Conservation (phyloP, 2,113 vertebrate genomes). For the Syrrhaptes paradoxus region DNA sequence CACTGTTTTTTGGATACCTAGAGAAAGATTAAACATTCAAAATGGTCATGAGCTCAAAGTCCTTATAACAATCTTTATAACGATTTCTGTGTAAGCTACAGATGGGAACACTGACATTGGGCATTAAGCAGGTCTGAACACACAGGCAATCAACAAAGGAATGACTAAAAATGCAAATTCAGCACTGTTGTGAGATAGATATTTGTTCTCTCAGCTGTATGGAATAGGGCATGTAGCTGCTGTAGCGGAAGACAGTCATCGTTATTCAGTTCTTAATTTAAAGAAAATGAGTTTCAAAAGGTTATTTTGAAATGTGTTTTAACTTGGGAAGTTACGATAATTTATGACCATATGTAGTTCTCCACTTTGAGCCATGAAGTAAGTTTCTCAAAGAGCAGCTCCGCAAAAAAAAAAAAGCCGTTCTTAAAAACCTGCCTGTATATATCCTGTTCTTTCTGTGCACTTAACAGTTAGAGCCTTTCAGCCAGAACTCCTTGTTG, state of each 20-base stretch:
- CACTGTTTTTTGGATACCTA: background rate
- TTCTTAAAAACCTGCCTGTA: background rate
- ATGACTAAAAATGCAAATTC: background rate
- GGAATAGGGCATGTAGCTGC: background rate
- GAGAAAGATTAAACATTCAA: background rate
- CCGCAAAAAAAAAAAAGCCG: background rate
- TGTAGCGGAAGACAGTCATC: background rate
- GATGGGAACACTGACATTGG: accelerated
- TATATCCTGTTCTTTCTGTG: background rate
- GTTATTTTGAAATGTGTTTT: background rate
- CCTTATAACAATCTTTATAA: background rate
- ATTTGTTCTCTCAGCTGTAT: background rate
- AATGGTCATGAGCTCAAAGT: background rate
- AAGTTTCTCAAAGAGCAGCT: background rate
- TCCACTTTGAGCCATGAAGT: background rate
- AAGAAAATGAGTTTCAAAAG: background rate
- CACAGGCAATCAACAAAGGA: background rate
- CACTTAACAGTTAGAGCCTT: background rate
- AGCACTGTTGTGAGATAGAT: background rate
- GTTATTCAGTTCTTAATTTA: background rate
- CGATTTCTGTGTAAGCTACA: background rate
- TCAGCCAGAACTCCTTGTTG: background rate
- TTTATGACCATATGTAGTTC: accelerated
- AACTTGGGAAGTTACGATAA: background rate
- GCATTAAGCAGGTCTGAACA: background rate